Conservation (phyloP, 2,888 invertebrate species). For the Phyto melanocephala region DNA sequence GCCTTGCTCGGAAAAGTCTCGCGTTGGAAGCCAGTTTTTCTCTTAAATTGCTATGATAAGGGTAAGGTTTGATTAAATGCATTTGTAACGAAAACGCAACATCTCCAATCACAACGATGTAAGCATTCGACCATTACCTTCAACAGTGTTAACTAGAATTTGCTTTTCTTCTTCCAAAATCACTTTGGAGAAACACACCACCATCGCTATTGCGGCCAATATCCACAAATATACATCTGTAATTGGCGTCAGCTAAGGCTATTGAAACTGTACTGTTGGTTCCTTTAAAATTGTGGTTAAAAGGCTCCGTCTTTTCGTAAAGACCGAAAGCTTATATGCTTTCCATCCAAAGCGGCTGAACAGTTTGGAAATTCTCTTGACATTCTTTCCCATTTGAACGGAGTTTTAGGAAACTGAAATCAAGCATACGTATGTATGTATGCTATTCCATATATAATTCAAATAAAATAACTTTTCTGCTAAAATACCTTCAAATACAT, state of each 20-base stretch:
- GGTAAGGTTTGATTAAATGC: background rate
- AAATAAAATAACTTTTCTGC: no score
- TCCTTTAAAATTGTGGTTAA: slow-evolving; percentile 55
- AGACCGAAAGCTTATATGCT: slow-evolving; percentile 50
- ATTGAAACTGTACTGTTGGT: slow-evolving; percentile 58
- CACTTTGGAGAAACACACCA: slow-evolving; percentile 44
- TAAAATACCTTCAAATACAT: no score
- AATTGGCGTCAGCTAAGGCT: slow-evolving; percentile 51
- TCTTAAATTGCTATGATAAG: background rate
- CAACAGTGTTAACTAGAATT: slow-evolving; percentile 12
- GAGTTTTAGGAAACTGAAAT: slow-evolving; percentile 28
- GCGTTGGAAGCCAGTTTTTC: no score
- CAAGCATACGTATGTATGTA: no score
- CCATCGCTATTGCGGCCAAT: slow-evolving; percentile 58
- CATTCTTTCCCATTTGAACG: slow-evolving; percentile 32
- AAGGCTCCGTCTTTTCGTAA: slow-evolving; percentile 37
- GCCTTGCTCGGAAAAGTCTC: no score
- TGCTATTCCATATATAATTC: no score
- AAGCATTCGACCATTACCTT: slow-evolving; percentile 49
- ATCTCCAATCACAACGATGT: slow-evolving; percentile 55
- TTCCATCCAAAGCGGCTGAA: slow-evolving; percentile 56
- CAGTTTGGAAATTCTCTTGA: slow-evolving; percentile 53
- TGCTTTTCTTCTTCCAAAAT: slow-evolving; percentile 14
- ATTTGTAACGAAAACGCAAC: slow-evolving; percentile 49
- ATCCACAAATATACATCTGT: slow-evolving; percentile 52